Evolutionary conservation across 2,113 vertebrate genomes (phyloP).

Genomic region (Pterocles burchelli): DNA sequence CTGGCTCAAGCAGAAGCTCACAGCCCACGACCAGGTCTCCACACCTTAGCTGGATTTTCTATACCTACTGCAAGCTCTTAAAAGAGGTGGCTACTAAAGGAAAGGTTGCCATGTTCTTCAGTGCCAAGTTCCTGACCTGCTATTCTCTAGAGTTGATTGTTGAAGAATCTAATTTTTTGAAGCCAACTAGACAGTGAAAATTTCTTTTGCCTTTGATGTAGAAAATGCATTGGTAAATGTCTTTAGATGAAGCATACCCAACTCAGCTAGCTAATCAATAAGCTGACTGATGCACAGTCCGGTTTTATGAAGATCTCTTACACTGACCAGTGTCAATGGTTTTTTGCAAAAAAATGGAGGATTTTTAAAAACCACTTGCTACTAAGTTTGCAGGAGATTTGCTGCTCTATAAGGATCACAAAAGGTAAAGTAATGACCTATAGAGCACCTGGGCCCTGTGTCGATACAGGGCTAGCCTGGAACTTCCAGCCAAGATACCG

Average conservation of each 20-base stretch:
- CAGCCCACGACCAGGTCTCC: fast-evolving
- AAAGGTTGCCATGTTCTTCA: not conserved
- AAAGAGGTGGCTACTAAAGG: not conserved
- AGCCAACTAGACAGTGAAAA: not conserved
- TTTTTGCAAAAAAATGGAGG: not conserved
- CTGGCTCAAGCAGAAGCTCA: not conserved
- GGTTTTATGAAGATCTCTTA: not conserved
- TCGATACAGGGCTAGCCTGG: not conserved
- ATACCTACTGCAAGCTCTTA: not conserved
- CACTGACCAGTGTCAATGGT: not conserved
- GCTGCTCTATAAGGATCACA: not conserved
- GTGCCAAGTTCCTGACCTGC: not conserved
- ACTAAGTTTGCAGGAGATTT: not conserved
- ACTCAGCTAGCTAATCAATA: not conserved
- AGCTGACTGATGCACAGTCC: not conserved
- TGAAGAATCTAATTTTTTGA: not conserved
- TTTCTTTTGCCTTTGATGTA: not conserved
- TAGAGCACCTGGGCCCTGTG: not conserved
- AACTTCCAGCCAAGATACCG: not conserved
- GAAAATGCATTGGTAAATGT: not conserved
- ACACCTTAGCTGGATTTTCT: not conserved
- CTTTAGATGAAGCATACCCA: not conserved
- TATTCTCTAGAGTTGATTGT: not conserved
- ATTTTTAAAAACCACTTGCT: not conserved
- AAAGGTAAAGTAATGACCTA: not conserved